Percentiles rank a stretch among this genome's conserved stretches.
These are phyloP conservation scores for Brachionus rubens DNA, from an alignment of 1,140 invertebrate species.

Conservation along the genomic window DNA sequence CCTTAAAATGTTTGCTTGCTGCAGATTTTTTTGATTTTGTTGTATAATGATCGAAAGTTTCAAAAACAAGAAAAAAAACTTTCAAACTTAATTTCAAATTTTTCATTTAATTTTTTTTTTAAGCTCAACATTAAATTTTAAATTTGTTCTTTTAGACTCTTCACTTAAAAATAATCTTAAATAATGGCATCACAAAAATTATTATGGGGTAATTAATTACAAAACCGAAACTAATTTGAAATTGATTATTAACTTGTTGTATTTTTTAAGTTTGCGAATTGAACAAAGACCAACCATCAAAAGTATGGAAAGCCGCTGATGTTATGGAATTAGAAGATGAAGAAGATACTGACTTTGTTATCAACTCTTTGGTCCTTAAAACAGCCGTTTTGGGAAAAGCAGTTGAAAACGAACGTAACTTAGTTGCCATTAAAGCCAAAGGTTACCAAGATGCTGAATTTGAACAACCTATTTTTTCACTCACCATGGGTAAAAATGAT, in stretches of 20 bases:
- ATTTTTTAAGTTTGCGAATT: slow-evolving; percentile 50
- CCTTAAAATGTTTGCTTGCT: too few relatives aligned
- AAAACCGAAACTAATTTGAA: not conserved
- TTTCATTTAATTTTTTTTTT: not conserved
- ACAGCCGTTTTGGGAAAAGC: slow-evolving; percentile 53
- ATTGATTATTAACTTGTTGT: not conserved
- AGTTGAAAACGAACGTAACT: slow-evolving; percentile 52
- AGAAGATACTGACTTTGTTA: slow-evolving; percentile 51
- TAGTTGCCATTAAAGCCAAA: slow-evolving; percentile 53
- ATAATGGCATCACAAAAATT: slow-evolving; percentile 36
- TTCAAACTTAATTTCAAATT: too few relatives aligned
- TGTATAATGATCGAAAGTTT: too few relatives aligned
- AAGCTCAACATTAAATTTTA: not conserved
- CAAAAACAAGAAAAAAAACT: too few relatives aligned
- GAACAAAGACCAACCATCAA: slow-evolving; percentile 50
- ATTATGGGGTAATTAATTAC: slow-evolving; percentile 3
- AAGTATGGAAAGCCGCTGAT: slow-evolving; percentile 50
- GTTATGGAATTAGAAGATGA: slow-evolving; percentile 50
- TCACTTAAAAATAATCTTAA: not conserved
- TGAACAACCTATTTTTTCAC: slow-evolving; percentile 51
- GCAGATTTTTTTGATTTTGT: too few relatives aligned
- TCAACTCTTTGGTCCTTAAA: slow-evolving; percentile 52
- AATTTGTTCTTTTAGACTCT: too few relatives aligned
- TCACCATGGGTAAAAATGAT: slow-evolving; percentile 51
- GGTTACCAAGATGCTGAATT: slow-evolving; percentile 51